Conservation (phyloP, 2,888 invertebrate species). For the Melinaea menophilus region DNA sequence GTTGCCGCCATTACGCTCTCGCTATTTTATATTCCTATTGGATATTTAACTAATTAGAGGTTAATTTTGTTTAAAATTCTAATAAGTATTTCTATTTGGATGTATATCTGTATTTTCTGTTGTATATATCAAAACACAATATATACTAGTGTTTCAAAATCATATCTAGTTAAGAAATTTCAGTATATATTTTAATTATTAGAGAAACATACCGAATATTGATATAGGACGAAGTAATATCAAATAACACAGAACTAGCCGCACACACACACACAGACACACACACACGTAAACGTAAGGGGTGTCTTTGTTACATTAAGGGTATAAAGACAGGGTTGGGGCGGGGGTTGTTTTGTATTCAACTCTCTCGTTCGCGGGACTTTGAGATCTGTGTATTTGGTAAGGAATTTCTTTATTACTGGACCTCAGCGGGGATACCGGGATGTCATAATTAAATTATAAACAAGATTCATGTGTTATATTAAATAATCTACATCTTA, state of each 20-base stretch:
- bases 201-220: conserved; percentile 31
- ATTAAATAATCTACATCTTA: conserved; percentile 11
- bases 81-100: conserved; percentile 6
- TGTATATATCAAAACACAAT: not conserved
- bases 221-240: conserved; percentile 75
- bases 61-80: conserved; percentile 13
- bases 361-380: conserved; percentile 70
- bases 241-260: conserved; percentile 64
- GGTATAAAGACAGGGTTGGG: conserved; percentile 63
- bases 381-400: conserved; percentile 64
- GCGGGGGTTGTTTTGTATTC: conserved; percentile 71
- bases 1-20: conserved; percentile 46
- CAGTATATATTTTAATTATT: too few relatives aligned
- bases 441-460: not conserved
- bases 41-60: conserved; percentile 35
- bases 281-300: conserved; percentile 63
- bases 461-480: conserved; percentile 3
- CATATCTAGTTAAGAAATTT: too few relatives aligned
- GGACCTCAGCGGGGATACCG: conserved; percentile 24
- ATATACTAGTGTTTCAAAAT: conserved; percentile 4
- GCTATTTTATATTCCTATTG: conserved; percentile 40
- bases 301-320: conserved; percentile 78
- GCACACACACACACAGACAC: conserved; percentile 66
- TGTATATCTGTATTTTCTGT: not conserved
- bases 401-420: conserved; percentile 71